Evolutionary conservation across 2,888 invertebrate genomes (phyloP).

Genomic region (Euzophera pinguis): DNA sequence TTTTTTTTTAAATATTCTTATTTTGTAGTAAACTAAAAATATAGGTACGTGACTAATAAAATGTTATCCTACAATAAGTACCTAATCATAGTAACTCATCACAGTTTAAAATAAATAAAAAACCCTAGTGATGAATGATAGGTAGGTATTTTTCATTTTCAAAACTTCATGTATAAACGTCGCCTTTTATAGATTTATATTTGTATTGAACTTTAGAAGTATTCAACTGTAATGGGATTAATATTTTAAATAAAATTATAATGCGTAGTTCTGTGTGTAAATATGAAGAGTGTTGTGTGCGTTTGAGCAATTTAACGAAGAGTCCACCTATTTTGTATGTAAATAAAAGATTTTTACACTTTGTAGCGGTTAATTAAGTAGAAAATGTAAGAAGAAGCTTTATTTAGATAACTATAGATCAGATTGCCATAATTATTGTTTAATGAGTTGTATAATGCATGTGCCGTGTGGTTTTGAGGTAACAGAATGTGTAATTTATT

Average conservation of each 20-base stretch:
- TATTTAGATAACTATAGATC: constrained; percentile 62
- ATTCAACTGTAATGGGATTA: constrained; percentile 20
- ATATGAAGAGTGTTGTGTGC: constrained; percentile 58
- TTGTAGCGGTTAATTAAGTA: constrained; percentile 49
- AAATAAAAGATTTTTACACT: constrained; percentile 76
- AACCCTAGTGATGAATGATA: not conserved
- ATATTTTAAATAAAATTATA: constrained; percentile 18
- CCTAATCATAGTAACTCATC: too few species aligned
- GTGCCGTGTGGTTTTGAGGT: constrained; percentile 1
- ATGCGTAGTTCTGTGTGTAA: constrained; percentile 33
- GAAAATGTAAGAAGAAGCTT: constrained; percentile 62
- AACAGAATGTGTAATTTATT: not conserved
- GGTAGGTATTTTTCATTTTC: not conserved
- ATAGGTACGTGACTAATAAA: too few species aligned
- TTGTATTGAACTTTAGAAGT: not conserved
- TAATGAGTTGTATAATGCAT: constrained; percentile 14
- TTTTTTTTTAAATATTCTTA: too few species aligned
- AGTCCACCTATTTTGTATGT: constrained; percentile 80
- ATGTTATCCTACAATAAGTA: too few species aligned
- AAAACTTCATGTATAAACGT: not conserved
- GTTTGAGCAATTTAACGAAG: constrained; percentile 71
- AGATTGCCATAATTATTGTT: constrained; percentile 58
- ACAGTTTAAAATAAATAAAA: not conserved
- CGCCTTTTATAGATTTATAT: not conserved
- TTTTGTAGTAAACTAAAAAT: too few species aligned